Percentiles rank a stretch among this genome's conserved stretches.
Evolutionary conservation across 2,888 invertebrate genomes (phyloP).

Genomic region (Gymnosoma rotundatum): DNA sequence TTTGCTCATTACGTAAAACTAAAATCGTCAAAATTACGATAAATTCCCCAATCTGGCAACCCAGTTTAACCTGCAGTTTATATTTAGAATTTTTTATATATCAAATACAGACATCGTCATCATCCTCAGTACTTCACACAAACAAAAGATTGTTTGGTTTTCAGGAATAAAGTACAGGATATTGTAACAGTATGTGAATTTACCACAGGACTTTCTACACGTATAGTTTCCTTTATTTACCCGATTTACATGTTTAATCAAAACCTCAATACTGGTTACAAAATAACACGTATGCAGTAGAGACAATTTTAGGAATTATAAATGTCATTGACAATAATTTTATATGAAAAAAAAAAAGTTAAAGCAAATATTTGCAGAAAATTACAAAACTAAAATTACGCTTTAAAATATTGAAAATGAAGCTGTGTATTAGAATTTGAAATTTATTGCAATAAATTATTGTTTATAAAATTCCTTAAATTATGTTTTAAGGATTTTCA

Average conservation of each 20-base stretch:
- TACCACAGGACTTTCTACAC: slow-evolving; percentile 6
- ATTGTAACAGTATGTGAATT: slow-evolving; percentile 35
- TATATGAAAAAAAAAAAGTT: neutral
- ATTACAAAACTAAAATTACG: too few relatives aligned
- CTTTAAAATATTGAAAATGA: too few relatives aligned
- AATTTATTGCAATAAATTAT: too few relatives aligned
- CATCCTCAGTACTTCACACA: slow-evolving; percentile 58
- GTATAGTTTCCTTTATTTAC: slow-evolving; percentile 12
- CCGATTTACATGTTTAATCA: slow-evolving; percentile 47
- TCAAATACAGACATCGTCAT: slow-evolving; percentile 3
- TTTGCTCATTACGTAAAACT: too few relatives aligned
- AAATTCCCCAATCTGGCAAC: too few relatives aligned
- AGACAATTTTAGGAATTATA: slow-evolving; percentile 31
- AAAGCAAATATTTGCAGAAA: neutral
- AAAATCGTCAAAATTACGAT: too few relatives aligned
- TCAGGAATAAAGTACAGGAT: slow-evolving; percentile 38
- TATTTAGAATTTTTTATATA: neutral
- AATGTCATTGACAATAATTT: slow-evolving; percentile 24
- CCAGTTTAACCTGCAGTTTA: slow-evolving; percentile 15
- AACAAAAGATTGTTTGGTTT: slow-evolving; percentile 12
- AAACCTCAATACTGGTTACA: slow-evolving; percentile 31
- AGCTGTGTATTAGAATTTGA: too few relatives aligned
- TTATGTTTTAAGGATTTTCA: too few relatives aligned
- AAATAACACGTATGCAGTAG: neutral
- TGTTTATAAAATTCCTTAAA: too few relatives aligned